Percentiles rank a stretch among this genome's conserved stretches.
These are phyloP conservation scores for Patella vulgata DNA, from an alignment of 1,140 invertebrate species.

Conservation along the genomic window DNA sequence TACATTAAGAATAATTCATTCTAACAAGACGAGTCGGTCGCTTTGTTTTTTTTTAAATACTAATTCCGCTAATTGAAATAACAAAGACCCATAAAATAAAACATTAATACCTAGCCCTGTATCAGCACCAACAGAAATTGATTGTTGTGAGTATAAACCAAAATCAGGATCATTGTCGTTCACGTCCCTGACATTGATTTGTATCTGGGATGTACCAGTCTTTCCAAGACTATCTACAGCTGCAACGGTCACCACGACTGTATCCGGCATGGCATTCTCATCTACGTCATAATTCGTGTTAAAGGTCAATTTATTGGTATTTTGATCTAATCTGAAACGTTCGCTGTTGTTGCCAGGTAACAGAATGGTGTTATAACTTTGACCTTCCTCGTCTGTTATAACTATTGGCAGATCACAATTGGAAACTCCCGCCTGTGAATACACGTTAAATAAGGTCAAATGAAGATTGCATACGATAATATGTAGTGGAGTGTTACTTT, in stretches of 20 bases:
- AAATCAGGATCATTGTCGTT: constrained; percentile 12
- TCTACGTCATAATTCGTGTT: constrained; percentile 15
- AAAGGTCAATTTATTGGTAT: constrained; percentile 5
- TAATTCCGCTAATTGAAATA: too few relatives aligned
- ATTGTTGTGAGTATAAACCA: background rate
- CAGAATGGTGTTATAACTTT: constrained; percentile 2
- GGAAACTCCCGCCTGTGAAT: constrained; percentile 1
- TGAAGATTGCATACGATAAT: too few relatives aligned
- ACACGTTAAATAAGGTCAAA: too few relatives aligned
- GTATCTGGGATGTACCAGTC: constrained; percentile 8
- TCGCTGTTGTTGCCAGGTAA: constrained; percentile 17
- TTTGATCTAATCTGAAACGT: constrained; percentile 2
- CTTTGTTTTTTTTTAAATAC: too few relatives aligned
- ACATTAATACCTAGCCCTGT: too few relatives aligned
- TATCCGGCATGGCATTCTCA: background rate
- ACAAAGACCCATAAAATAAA: too few relatives aligned
- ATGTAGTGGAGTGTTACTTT: too few relatives aligned
- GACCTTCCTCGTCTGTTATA: constrained; percentile 9
- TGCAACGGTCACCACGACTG: constrained; percentile 3
- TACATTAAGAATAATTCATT: too few relatives aligned
- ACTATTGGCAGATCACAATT: background rate
- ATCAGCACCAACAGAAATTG: background rate
- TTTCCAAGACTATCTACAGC: background rate
- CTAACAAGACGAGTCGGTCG: too few relatives aligned
- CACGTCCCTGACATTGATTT: background rate